Evolutionary conservation across 1,140 invertebrate species (phyloP).

Genomic region (Drosophila kanapiae): DNA sequence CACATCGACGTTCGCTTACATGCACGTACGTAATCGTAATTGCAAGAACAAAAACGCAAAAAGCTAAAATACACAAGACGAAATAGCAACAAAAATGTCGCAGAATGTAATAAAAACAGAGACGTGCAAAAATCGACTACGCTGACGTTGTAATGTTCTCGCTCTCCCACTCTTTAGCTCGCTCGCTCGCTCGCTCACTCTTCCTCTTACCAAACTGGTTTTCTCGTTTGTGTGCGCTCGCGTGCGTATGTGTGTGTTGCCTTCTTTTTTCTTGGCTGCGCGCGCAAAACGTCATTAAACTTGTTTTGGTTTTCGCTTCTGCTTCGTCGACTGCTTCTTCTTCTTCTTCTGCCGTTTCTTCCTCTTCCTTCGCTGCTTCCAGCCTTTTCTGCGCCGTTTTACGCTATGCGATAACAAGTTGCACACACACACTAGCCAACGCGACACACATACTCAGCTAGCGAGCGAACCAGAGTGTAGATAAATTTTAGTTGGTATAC

Average conservation of each 20-base stretch:
- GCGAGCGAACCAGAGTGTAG: slow-evolving; percentile 38
- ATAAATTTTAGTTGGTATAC: slow-evolving; percentile 66
- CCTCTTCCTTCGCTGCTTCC: slow-evolving; percentile 20
- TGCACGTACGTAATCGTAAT: slow-evolving; percentile 54
- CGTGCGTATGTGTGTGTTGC: slow-evolving; percentile 17
- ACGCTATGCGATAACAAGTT: slow-evolving; percentile 82
- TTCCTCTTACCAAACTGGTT: slow-evolving; percentile 46
- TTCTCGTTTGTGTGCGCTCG: slow-evolving; percentile 29
- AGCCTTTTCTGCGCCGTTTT: slow-evolving; percentile 61
- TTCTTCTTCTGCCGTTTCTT: slow-evolving; percentile 24
- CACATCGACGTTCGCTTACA: slow-evolving; percentile 25
- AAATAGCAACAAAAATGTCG: slow-evolving; percentile 39
- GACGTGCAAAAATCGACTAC: slow-evolving; percentile 73
- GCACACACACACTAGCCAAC: slow-evolving; percentile 54
- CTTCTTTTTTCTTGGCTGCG: slow-evolving; percentile 55
- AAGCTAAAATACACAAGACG: slow-evolving; percentile 25
- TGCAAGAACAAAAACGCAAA: slow-evolving; percentile 25
- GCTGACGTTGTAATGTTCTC: slow-evolving; percentile 37
- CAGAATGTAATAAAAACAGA: slow-evolving; percentile 80
- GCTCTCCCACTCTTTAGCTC: slow-evolving; percentile 19
- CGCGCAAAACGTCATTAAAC: slow-evolving; percentile 84
- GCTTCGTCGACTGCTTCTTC: slow-evolving; percentile 62
- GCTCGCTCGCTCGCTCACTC: slow-evolving; percentile 15
- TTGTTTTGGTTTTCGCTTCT: slow-evolving; percentile 83
- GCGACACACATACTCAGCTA: slow-evolving; percentile 27